phyloP scores from a whole-genome alignment of 2,888 invertebrate genomes.

The Epistrophe grossulariae region DNA sequence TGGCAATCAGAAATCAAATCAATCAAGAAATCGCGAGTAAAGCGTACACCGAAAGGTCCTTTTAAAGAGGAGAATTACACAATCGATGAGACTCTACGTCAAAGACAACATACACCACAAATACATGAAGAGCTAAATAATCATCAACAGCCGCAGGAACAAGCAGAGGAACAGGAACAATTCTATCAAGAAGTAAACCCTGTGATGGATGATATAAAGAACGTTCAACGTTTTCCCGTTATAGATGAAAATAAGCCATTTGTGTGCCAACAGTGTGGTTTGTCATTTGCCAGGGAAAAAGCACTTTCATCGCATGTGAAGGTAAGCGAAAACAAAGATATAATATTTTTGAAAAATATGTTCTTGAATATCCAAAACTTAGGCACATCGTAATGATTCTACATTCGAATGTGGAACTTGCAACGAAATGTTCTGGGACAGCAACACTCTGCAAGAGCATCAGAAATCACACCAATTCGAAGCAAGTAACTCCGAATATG shows the following conservation, averaged over 20 bases:
- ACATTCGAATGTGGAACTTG: slow-evolving; percentile 92
- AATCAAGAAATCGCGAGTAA: slow-evolving; percentile 75
- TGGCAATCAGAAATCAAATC: slow-evolving; percentile 78
- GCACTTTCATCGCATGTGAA: slow-evolving; percentile 91
- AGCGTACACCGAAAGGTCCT: slow-evolving; percentile 71
- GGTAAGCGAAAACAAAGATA: slow-evolving; percentile 80
- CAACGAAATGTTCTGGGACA: slow-evolving; percentile 92
- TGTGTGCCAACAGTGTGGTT: slow-evolving; percentile 90
- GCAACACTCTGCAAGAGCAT: slow-evolving; percentile 86
- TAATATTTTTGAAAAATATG: not conserved
- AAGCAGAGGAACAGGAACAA: not conserved
- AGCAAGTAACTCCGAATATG: slow-evolving; percentile 83
- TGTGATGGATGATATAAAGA: slow-evolving; percentile 56
- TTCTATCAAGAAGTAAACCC: slow-evolving; percentile 47
- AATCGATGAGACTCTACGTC: slow-evolving; percentile 76
- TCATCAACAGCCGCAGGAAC: slow-evolving; percentile 29
- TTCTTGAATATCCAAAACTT: not conserved
- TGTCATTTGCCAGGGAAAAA: slow-evolving; percentile 92
- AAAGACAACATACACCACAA: slow-evolving; percentile 30
- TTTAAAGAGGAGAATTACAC: slow-evolving; percentile 81
- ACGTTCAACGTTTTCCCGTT: slow-evolving; percentile 84
- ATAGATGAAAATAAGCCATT: slow-evolving; percentile 91
- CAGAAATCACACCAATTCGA: slow-evolving; percentile 86
- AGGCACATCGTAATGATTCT: slow-evolving; percentile 92
- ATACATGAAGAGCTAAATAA: not conserved